Evolutionary conservation across 2,888 invertebrate species (phyloP).

Genomic region (Tachystola acroxantha): DNA sequence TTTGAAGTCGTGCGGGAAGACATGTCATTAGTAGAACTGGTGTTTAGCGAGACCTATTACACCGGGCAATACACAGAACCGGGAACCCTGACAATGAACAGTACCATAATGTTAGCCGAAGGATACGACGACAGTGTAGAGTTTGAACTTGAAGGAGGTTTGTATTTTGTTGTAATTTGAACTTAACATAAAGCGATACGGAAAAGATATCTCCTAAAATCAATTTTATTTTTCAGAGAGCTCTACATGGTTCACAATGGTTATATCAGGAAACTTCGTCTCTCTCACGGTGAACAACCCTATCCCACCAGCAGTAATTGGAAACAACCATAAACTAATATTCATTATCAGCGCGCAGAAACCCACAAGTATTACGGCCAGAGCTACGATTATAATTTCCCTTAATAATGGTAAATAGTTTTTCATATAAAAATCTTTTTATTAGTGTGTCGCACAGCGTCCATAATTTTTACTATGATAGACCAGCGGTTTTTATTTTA

Average conservation of each 20-base stretch:
- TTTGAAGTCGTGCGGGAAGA: conserved; percentile 1
- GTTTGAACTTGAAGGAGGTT: conserved; percentile 3
- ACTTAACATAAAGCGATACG: too few relatives aligned
- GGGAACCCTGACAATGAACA: conserved; percentile 9
- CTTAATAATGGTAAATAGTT: conserved; percentile 14
- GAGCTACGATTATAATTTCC: conserved; percentile 22
- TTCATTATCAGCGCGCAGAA: conserved; percentile 21
- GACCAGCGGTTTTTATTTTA: too few relatives aligned
- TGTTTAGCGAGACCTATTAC: conserved; percentile 1
- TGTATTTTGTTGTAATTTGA: not conserved
- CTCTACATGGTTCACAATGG: conserved; percentile 22
- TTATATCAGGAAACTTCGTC: conserved; percentile 12
- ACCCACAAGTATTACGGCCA: conserved; percentile 14
- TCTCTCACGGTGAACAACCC: conserved; percentile 12
- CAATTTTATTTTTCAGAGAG: conserved; percentile 12
- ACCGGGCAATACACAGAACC: conserved; percentile 13
- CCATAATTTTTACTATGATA: too few relatives aligned
- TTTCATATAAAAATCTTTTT: too few relatives aligned
- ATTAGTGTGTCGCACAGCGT: too few relatives aligned
- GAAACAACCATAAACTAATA: conserved; percentile 21
- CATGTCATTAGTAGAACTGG: not conserved
- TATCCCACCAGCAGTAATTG: conserved; percentile 21
- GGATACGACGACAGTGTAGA: conserved; percentile 13
- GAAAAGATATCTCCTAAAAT: too few relatives aligned
- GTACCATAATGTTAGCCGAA: conserved; percentile 7